Base-by-base conservation (phyloP, 2,888 invertebrate species). In the Thumatha senex region DNA sequence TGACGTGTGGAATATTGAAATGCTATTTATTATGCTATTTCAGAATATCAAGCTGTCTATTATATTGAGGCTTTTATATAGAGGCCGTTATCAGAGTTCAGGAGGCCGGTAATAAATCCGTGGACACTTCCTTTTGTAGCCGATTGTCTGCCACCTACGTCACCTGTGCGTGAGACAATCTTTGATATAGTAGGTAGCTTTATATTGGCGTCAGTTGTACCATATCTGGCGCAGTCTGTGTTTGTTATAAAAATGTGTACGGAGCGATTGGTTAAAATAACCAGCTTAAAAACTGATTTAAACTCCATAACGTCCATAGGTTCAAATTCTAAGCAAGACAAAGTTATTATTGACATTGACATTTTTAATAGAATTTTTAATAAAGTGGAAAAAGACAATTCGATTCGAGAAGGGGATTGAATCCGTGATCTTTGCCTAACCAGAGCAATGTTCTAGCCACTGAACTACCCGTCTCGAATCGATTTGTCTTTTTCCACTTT, bases 91-190 rank as follows among this genome's bases (percentile, higher is more conserved):
- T 64, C 68, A 54, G 13, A 49, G 61, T 68, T 64, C 68, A 68
- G 51, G 49, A 51, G 68, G 61, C 49, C 54, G 49, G 38, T 48
- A 34, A 67, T 64, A 68, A 64, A 67, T 67, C 51, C 40, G 41
- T n/a, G 40, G 52, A 56, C 61, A 67, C 65, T 64, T 67, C 65
- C 54, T 50, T 63, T 64, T 60, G 49, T 63, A 38, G 53, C 38
- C 53, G 51, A 59, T 56, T 67, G 61, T 64, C 56, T 59, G 43
- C 68, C 63, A 54, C 68, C 68, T 64, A 64, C 65, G 57, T 64
- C 68, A 64, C 52, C 48, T 67, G 65, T 48, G 45, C 30, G 43
- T 45, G 40, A 15, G 42, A 33, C 31, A 40, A 52, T 47, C 14
- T 39, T 47, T 12, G n/a, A 35, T 38, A 51, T 40, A 43, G n/a